Evolutionary conservation across 2,113 vertebrate genomes (phyloP), one percentile per base, ranked within the genome.

Genomic region (Thunnus thynnus): DNA sequence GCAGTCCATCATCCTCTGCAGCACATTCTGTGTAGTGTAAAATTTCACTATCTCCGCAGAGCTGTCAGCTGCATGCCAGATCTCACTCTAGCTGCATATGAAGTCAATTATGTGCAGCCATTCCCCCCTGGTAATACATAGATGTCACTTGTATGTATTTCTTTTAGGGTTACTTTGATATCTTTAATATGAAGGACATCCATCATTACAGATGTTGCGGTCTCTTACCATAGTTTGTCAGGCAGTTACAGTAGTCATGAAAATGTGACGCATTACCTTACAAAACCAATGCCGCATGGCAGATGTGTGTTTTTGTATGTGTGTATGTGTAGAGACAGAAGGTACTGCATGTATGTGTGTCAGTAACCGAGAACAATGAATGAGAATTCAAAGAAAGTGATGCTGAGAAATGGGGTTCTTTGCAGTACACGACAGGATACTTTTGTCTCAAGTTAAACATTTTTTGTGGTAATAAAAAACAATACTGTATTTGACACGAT

Each of bases 121-220:
- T 86, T 89, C 67, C 68, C 84, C 80, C 76, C 76, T 82, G 71
- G 81, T 88, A 86, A 90, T 72, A 84, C 86, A 82, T 58, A 32
- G 64, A 87, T 91, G 88, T 92, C 91, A 89, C 88, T 86, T 84
- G 57, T 79, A 87, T 89, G 83, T 83, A 56, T 89, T 90, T 92
- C 80, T 88, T 92, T 82, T 83, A 60, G 76, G 77, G 80, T 83
- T 86, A 16, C 76, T 78, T 77, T 80, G 79, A 89, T 87, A 86
- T 88, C 69, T 89, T 77, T 87, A 78, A 83, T 86, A 80, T 90
- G 90, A 92, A 86, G 78, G 82, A 73, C 80, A 85, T 93, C 86
- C 75, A 81, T 93, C 87, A 85, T 81, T 88, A 79, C 87, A 83
- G 67, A 85, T 87, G 86, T 82, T 89, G 82, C 64, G 76, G 76